Conservation (phyloP, 2,888 invertebrate genomes). For the Stenoptilia bipunctidactyla region DNA sequence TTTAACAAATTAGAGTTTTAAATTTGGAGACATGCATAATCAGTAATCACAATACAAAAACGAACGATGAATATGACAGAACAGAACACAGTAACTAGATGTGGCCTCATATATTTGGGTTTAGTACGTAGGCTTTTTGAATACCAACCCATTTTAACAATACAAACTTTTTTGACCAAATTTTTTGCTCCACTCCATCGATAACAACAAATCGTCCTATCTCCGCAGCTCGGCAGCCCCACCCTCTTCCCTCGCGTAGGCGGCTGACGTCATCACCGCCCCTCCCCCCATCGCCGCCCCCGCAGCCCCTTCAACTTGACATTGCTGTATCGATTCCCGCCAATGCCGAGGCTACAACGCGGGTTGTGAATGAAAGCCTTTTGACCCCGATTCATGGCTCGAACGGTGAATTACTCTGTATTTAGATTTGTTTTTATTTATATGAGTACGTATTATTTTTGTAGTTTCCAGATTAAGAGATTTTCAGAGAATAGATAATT, state of each 20-base stretch:
- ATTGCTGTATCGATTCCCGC: constrained; percentile 38
- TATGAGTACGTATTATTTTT: too few species aligned
- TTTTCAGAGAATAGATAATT: too few species aligned
- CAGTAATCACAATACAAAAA: too few species aligned
- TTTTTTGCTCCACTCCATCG: constrained; percentile 31
- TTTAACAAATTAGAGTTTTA: too few species aligned
- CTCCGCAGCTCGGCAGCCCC: not conserved
- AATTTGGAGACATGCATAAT: too few species aligned
- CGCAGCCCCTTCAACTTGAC: constrained; percentile 40
- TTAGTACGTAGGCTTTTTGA: too few species aligned
- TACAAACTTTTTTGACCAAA: too few species aligned
- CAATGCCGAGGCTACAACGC: constrained; percentile 27
- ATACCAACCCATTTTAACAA: too few species aligned
- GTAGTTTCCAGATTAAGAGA: too few species aligned
- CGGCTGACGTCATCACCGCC: constrained; percentile 36
- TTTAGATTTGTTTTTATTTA: constrained; percentile 4
- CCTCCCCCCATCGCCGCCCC: constrained; percentile 9
- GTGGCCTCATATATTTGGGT: too few species aligned
- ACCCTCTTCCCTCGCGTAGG: constrained; percentile 21
- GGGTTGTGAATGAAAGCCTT: constrained; percentile 26
- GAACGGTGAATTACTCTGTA: constrained; percentile 4
- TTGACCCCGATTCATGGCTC: not conserved
- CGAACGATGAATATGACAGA: too few species aligned
- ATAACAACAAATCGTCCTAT: constrained; percentile 15
- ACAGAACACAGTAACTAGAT: too few species aligned